Percentiles rank a stretch among this genome's conserved stretches.
phyloP scores from a whole-genome alignment of 2,888 invertebrate genomes.

The Operophtera brumata region DNA sequence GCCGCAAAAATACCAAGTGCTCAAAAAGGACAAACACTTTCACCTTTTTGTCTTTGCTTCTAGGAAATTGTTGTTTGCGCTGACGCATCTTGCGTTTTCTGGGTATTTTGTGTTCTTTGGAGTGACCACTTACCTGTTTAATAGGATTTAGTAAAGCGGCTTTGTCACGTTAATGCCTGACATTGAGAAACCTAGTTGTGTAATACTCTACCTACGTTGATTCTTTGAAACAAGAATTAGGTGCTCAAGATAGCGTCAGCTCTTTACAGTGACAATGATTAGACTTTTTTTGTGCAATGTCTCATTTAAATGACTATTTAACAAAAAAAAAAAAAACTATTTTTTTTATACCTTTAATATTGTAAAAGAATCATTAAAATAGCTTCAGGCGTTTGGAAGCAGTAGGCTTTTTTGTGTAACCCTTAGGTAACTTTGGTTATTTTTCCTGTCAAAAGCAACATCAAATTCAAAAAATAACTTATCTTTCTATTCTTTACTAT shows the following conservation, averaged over 20 bases:
- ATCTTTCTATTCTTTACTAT: no score
- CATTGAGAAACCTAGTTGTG: slow-evolving; percentile 21
- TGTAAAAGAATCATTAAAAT: no score
- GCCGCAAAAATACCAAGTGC: not conserved
- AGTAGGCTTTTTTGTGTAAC: no score
- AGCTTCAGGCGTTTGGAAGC: no score
- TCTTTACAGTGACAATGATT: no score
- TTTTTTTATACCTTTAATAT: no score
- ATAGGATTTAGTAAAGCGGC: slow-evolving; percentile 26
- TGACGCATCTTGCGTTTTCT: slow-evolving; percentile 18
- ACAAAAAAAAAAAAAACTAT: no score
- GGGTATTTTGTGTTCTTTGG: slow-evolving; percentile 20
- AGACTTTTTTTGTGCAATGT: no score
- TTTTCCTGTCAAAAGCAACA: no score
- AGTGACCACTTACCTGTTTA: slow-evolving; percentile 19
- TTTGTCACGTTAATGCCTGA: slow-evolving; percentile 25
- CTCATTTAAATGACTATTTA: no score
- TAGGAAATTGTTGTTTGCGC: slow-evolving; percentile 2
- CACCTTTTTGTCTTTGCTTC: not conserved
- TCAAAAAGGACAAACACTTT: slow-evolving; percentile 8
- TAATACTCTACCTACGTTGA: slow-evolving; percentile 8
- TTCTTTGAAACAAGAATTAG: slow-evolving; percentile 1
- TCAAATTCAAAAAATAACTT: no score
- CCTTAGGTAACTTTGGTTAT: no score
- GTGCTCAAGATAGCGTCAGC: not conserved